A percentile compares a stretch with the other conserved stretches of the same genome.
Conservation (phyloP, 1,140 invertebrate species). For the Diuraphis noxia region DNA sequence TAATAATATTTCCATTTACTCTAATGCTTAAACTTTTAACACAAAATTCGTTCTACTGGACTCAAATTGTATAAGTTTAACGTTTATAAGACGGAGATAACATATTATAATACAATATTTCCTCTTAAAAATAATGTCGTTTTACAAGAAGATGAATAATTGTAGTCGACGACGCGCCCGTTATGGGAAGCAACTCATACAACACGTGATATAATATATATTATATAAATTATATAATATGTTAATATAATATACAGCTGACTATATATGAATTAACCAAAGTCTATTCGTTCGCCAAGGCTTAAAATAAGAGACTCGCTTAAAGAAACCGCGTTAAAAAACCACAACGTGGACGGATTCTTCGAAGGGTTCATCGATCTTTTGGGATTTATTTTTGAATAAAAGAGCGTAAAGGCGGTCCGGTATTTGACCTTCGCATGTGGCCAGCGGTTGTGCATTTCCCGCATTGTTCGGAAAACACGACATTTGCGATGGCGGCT, state of each 20-base stretch:
- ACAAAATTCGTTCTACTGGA: background rate
- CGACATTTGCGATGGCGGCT: slow-evolving; percentile 44
- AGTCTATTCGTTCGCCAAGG: slow-evolving; percentile 26
- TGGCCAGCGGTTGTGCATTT: slow-evolving; percentile 51
- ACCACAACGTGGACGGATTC: background rate
- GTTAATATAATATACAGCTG: background rate
- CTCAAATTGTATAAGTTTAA: background rate
- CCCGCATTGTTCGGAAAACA: slow-evolving; percentile 52
- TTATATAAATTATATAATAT: background rate
- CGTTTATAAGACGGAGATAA: no score
- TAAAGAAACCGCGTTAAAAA: slow-evolving; percentile 10
- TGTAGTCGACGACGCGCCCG: background rate
- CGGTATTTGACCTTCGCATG: slow-evolving; percentile 46
- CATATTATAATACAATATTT: no score
- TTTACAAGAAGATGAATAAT: background rate
- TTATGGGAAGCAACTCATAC: background rate
- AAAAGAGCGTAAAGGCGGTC: slow-evolving; percentile 38
- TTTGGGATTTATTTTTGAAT: slow-evolving; percentile 51
- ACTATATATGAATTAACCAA: background rate
- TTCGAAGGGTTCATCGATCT: slow-evolving; percentile 43
- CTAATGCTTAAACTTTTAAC: background rate
- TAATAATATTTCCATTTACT: background rate
- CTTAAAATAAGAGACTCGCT: slow-evolving; percentile 27
- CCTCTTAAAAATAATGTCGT: background rate
- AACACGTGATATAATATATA: background rate